Evolutionary conservation across 2,113 vertebrate genomes (phyloP), one percentile per base, ranked within the genome.

Genomic region (Cyprinodon variegatus): DNA sequence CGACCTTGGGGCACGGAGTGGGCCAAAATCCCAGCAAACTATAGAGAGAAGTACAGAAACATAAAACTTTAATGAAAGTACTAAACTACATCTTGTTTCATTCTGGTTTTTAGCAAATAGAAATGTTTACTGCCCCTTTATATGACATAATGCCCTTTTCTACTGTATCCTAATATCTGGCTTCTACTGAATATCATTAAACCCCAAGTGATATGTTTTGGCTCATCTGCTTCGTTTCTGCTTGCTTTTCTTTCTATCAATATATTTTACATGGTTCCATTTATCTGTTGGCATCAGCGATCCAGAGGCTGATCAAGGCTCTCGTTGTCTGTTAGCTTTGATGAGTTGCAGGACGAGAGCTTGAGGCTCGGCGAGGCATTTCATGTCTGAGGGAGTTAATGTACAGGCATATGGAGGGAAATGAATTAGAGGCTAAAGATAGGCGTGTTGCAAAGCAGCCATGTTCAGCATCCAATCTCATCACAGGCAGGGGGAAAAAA

Each of bases 321-420:
- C 11, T 50, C 36, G 53, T 13, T 39, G 39, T 60, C 39, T 38
- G 36, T 53, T 82, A 38, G 63, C 72, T 78, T 74, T 71, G 73
- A 76, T 74, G 38, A 65, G 63, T 78, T 68, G 59, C 65, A 57
- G 57, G 57, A 45, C 7, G 43, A 50, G 48, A 78, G 75, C 37
- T 57, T 46, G 57, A 15, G 70, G 78, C 65, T 81, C 75, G 45
- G 41, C 6, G 79, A 85, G 77, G 79, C 77, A 13, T 67, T 71
- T 81, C 74, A 53, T 39, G 64, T 83, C 66, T 2, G 36, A n/a
- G 84, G 78, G 74, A 82, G 85, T 84, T 84, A 77, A 85, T 85
- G 74, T 64, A 75, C 70, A 46, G 76, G 41, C 72, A 43, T 74
- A 66, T 22, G 50, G 53, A 41, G n/a, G 57, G n/a, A 40, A 6